These are phyloP conservation scores for Drosophila teissieri DNA, from an alignment of 1,140 invertebrate genomes.

Conservation along the genomic window DNA sequence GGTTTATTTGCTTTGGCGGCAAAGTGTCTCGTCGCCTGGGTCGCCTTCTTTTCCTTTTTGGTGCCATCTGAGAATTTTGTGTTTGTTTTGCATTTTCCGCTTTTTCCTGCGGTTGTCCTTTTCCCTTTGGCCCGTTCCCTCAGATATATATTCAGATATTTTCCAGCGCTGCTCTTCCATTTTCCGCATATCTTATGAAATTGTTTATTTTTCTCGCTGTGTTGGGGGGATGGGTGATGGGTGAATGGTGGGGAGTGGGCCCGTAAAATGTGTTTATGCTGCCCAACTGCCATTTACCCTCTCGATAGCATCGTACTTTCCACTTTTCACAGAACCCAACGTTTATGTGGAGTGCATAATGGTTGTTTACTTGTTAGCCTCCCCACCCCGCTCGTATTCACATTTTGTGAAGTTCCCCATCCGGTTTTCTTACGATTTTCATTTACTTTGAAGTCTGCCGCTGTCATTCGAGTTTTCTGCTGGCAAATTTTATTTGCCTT, in stretches of 20 bases:
- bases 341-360: slow-evolving; percentile 79
- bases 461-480: slow-evolving; percentile 46
- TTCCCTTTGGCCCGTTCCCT: slow-evolving; percentile 22
- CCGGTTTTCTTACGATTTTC: slow-evolving; percentile 48
- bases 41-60: slow-evolving; percentile 6
- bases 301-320: slow-evolving; percentile 47
- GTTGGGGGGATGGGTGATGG: slow-evolving; percentile 17
- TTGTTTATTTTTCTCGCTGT: slow-evolving; percentile 76
- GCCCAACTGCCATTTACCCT: slow-evolving; percentile 67
- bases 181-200: slow-evolving; percentile 76
- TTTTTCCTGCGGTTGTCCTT: slow-evolving; percentile 56
- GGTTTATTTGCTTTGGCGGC: slow-evolving; percentile 79
- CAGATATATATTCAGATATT: slow-evolving; percentile 76
- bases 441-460: slow-evolving; percentile 76
- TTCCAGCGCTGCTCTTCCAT: slow-evolving; percentile 35
- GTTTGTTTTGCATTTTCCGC: slow-evolving; percentile 47
- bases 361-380: slow-evolving; percentile 80
- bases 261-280: slow-evolving; percentile 79
- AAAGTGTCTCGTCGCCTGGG: slow-evolving; percentile 78
- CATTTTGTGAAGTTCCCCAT: slow-evolving; percentile 31
- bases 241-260: slow-evolving; percentile 18
- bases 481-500: slow-evolving; percentile 28
- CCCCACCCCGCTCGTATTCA: slow-evolving; percentile 36
- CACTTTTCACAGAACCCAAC: slow-evolving; percentile 19
- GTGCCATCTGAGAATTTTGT: slow-evolving; percentile 37